Conservation (phyloP, 2,888 invertebrate species). For the Heliothis peltigera region DNA sequence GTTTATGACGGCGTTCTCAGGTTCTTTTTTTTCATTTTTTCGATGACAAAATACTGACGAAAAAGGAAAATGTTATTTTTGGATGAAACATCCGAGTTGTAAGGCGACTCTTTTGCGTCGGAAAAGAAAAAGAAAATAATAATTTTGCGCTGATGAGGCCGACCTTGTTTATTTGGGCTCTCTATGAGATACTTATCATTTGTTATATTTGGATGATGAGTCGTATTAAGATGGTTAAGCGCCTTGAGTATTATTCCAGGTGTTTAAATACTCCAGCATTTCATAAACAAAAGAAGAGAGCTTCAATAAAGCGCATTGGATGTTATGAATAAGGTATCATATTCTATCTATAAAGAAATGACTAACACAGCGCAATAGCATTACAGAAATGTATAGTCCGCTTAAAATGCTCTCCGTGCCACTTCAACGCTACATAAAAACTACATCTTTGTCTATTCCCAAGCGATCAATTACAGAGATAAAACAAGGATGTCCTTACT, state of each 20-base stretch:
- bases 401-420: constrained; percentile 2
- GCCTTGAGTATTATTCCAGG: constrained; percentile 19
- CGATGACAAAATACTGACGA: constrained; percentile 28
- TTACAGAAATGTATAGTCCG: background rate
- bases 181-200: constrained; percentile 39
- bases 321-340: background rate
- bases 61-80: constrained; percentile 43
- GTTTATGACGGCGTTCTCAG: constrained; percentile 8
- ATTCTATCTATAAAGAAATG: background rate
- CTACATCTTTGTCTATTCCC: constrained; percentile 24
- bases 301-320: background rate
- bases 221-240: constrained; percentile 19
- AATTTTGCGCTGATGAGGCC: constrained; percentile 20
- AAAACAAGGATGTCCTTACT: constrained; percentile 44
- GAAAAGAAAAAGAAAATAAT: constrained; percentile 42
- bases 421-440: constrained; percentile 26
- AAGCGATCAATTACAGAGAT: constrained; percentile 49
- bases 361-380: background rate
- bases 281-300: constrained; percentile 4
- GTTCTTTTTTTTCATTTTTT: constrained; percentile 24
- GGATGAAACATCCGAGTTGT: constrained; percentile 40
- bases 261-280: constrained; percentile 11
- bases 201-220: constrained; percentile 42
- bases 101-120: constrained; percentile 28
- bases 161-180: constrained; percentile 33